These are phyloP conservation scores for Morpho helenor DNA, from an alignment of 2,888 invertebrate species.

Conservation along the genomic window DNA sequence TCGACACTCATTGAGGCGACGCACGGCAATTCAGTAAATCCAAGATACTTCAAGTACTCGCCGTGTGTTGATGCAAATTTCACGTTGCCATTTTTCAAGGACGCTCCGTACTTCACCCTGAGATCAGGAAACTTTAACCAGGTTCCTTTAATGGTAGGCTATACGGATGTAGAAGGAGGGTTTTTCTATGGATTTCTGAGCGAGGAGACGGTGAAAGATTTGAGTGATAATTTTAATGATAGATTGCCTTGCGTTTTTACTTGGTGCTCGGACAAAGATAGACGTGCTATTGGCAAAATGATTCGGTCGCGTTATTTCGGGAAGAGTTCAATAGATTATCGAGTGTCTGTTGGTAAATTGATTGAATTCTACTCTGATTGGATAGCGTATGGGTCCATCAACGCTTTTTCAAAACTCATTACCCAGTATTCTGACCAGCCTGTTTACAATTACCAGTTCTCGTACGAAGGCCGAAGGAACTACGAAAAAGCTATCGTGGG, in stretches of 20 bases:
- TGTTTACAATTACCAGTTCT: constrained; percentile 59
- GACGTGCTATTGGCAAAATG: constrained; percentile 40
- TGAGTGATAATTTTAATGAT: constrained; percentile 49
- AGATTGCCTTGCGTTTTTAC: constrained; percentile 60
- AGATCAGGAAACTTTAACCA: constrained; percentile 52
- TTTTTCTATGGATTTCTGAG: constrained; percentile 57
- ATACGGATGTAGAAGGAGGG: constrained; percentile 53
- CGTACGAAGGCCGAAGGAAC: constrained; percentile 58
- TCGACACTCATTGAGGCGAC: constrained; percentile 43
- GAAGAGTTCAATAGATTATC: constrained; percentile 34
- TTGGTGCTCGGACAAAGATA: constrained; percentile 48
- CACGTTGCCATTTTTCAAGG: constrained; percentile 56
- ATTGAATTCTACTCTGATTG: constrained; percentile 60
- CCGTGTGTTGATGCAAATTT: constrained; percentile 57
- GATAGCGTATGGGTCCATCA: constrained; percentile 48
- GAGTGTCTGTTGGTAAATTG: constrained; percentile 33
- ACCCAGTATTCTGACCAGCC: constrained; percentile 44
- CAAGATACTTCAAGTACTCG: constrained; percentile 59
- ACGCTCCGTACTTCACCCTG: constrained; percentile 55
- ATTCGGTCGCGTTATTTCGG: constrained; percentile 58
- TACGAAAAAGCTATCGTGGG: constrained; percentile 50
- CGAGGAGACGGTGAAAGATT: constrained; percentile 42
- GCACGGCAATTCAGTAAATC: constrained; percentile 48
- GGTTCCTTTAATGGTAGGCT: constrained; percentile 60
- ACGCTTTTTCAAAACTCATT: constrained; percentile 51